Evolutionary conservation across 2,888 invertebrate genomes (phyloP).

Genomic region (Nematopogon swammerdamellus): DNA sequence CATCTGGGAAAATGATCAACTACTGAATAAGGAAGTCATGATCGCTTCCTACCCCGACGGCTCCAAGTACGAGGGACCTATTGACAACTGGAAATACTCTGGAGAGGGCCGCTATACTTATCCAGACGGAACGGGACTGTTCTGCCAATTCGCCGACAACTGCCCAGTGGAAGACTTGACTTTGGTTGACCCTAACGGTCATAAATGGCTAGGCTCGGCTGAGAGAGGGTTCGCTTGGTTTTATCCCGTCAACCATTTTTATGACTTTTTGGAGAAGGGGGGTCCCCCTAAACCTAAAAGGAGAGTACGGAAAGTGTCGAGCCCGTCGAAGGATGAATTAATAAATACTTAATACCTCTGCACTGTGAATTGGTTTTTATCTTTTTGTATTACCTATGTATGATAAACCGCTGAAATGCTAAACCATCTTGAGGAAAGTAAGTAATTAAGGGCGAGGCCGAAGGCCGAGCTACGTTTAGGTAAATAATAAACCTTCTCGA

Average conservation of each 20-base stretch:
- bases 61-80: slow-evolving; percentile 42
- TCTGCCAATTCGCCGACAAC: slow-evolving; percentile 48
- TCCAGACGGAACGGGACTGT: slow-evolving; percentile 44
- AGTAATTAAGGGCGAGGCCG: too few species aligned
- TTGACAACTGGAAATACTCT: slow-evolving; percentile 44
- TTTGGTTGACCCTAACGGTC: slow-evolving; percentile 49
- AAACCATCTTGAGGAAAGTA: too few species aligned
- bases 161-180: slow-evolving; percentile 37
- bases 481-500: too few species aligned
- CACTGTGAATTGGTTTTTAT: too few species aligned
- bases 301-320: slow-evolving; percentile 13
- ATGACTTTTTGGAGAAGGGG: slow-evolving; percentile 30
- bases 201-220: slow-evolving; percentile 48
- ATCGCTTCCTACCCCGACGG: slow-evolving; percentile 40
- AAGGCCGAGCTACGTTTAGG: too few species aligned
- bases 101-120: slow-evolving; percentile 49
- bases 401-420: too few species aligned
- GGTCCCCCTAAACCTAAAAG: too few species aligned
- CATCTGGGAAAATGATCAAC: slow-evolving; percentile 52
- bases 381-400: too few species aligned
- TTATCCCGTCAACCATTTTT: slow-evolving; percentile 40
- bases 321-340: too few species aligned
- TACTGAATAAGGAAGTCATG: slow-evolving; percentile 28
- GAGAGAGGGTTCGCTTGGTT: slow-evolving; percentile 36
- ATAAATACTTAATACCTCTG: too few species aligned